Percentiles rank a stretch among this genome's conserved stretches.
Conservation (phyloP, 1,140 invertebrate species). For the Drosophila pseudoananassae region DNA sequence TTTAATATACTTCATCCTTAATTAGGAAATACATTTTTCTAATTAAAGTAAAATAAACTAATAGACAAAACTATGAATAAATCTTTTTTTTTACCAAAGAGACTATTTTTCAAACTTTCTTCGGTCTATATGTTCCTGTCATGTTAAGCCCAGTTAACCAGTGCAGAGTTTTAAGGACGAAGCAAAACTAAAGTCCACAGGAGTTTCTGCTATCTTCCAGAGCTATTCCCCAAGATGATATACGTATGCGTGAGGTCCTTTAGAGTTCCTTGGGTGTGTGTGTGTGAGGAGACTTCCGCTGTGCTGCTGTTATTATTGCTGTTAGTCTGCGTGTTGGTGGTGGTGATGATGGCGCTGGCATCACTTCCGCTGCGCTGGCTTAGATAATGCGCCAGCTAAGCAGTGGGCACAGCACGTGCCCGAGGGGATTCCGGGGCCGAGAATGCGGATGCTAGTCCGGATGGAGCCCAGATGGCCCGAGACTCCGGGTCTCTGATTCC, state of each 20-base stretch:
- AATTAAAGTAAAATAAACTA: background rate
- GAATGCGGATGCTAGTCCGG: conserved; percentile 18
- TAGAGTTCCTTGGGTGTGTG: background rate
- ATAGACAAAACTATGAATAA: background rate
- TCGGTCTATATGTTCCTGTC: conserved; percentile 2
- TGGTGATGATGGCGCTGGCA: conserved; percentile 38
- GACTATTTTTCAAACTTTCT: background rate
- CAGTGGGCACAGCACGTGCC: conserved; percentile 59
- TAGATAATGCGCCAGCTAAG: conserved; percentile 49
- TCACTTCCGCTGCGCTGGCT: conserved; percentile 43
- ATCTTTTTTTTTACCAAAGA: too few species aligned
- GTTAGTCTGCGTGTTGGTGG: conserved; percentile 18
- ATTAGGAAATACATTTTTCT: too few species aligned
- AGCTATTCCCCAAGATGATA: background rate
- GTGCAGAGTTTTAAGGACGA: conserved; percentile 28
- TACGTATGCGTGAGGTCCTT: conserved; percentile 7
- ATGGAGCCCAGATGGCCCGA: conserved; percentile 19
- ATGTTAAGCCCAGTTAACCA: conserved; percentile 20
- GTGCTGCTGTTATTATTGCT: conserved; percentile 10
- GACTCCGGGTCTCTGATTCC: conserved; percentile 29
- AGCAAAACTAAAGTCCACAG: conserved; percentile 36
- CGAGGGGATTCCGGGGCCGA: conserved; percentile 1
- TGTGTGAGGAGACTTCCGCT: conserved; percentile 37
- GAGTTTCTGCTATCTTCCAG: conserved; percentile 19
- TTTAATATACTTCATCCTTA: too few species aligned